These are phyloP conservation scores for Heliconius ismenius DNA, from an alignment of 2,888 invertebrate genomes.

Conservation along the genomic window DNA sequence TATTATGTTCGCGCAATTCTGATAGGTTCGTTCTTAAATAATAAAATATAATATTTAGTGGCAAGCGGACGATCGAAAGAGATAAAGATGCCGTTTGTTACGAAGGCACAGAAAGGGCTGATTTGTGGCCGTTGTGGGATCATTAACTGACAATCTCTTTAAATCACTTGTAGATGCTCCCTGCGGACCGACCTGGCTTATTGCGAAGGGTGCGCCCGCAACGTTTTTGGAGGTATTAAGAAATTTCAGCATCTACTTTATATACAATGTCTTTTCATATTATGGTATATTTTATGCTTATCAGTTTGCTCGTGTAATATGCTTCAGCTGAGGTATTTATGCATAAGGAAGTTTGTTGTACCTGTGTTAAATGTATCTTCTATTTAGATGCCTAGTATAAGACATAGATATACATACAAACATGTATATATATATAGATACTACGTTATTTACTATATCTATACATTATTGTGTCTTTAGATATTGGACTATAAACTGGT, in stretches of 20 bases:
- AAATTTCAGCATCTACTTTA: slow-evolving; percentile 59
- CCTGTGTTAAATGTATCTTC: background rate
- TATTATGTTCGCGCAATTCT: slow-evolving; percentile 20
- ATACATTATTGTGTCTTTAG: background rate
- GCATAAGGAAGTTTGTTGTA: slow-evolving; percentile 6
- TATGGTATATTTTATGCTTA: slow-evolving; percentile 32
- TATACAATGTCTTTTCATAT: slow-evolving; percentile 44
- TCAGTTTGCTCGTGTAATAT: slow-evolving; percentile 17
- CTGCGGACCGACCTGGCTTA: slow-evolving; percentile 63
- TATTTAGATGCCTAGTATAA: background rate
- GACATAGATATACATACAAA: background rate
- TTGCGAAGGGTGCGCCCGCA: slow-evolving; percentile 65
- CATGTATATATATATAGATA: background rate
- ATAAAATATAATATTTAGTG: slow-evolving; percentile 47
- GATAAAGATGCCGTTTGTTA: slow-evolving; percentile 57
- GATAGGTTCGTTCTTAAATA: slow-evolving; percentile 30
- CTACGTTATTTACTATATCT: background rate
- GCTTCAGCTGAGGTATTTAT: background rate
- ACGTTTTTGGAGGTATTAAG: slow-evolving; percentile 63
- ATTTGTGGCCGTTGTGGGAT: slow-evolving; percentile 69
- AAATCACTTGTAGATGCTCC: slow-evolving; percentile 77
- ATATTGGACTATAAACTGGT: background rate
- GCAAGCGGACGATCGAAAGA: slow-evolving; percentile 47
- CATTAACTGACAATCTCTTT: slow-evolving; percentile 78
- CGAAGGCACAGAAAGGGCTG: slow-evolving; percentile 65